A percentile compares a stretch with the other conserved stretches of the same genome.
These are phyloP conservation scores for Philypnodon macrostomus DNA, from an alignment of 2,797 vertebrate genomes.

Conservation along the genomic window DNA sequence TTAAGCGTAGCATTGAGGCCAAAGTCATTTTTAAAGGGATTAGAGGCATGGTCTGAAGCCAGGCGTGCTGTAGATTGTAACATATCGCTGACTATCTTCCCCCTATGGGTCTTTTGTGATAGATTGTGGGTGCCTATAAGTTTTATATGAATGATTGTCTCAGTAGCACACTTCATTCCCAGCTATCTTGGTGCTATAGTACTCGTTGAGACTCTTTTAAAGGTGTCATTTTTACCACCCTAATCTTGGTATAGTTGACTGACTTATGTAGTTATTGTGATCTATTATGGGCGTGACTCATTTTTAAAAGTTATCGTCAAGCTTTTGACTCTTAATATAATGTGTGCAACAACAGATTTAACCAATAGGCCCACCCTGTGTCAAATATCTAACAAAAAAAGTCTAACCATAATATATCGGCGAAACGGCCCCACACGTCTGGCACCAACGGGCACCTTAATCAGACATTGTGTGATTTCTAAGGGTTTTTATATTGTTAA, in stretches of 20 bases:
- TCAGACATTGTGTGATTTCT: too few relatives aligned
- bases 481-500: too few relatives aligned
- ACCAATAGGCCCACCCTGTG: too few relatives aligned
- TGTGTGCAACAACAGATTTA: too few relatives aligned
- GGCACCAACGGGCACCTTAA: too few relatives aligned
- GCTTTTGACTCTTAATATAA: background rate
- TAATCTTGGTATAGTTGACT: background rate
- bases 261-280: background rate
- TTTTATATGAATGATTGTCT: conserved; percentile 14
- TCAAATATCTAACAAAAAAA: too few relatives aligned
- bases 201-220: background rate
- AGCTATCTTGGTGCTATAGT: background rate
- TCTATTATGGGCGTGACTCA: background rate
- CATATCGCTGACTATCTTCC: conserved; percentile 39
- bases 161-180: conserved; percentile 8
- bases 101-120: conserved; percentile 31
- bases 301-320: background rate
- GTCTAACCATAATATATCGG: too few relatives aligned
- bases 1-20: conserved; percentile 38
- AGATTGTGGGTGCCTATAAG: conserved; percentile 19
- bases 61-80: conserved; percentile 39
- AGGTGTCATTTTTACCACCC: conserved; percentile 1
- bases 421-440: too few relatives aligned
- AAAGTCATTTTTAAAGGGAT: conserved; percentile 55
- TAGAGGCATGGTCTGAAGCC: conserved; percentile 25